Percentiles rank a stretch among this genome's conserved stretches.
Conservation (phyloP, 2,888 invertebrate species). For the Cheilosia pagana region DNA sequence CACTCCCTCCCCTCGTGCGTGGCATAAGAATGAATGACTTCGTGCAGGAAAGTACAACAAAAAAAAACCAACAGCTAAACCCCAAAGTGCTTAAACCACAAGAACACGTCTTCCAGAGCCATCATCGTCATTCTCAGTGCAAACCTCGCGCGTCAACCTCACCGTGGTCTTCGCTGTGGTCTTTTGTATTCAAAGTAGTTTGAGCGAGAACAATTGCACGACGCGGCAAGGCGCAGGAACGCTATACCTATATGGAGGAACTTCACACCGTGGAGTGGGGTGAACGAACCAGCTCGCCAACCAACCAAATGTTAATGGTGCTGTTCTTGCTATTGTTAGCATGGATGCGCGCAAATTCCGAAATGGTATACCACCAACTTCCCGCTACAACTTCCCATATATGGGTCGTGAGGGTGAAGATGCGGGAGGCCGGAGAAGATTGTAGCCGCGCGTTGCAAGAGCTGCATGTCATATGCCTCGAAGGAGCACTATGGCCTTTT, state of each 20-base stretch:
- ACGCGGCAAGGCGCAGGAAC: slow-evolving; percentile 26
- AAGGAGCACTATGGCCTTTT: slow-evolving; percentile 58
- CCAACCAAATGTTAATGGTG: neutral
- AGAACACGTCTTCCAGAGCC: slow-evolving; percentile 60
- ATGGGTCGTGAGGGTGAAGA: slow-evolving; percentile 54
- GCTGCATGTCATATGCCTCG: slow-evolving; percentile 26
- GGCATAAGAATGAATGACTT: slow-evolving; percentile 7
- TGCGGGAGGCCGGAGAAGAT: slow-evolving; percentile 65
- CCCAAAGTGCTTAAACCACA: slow-evolving; percentile 64
- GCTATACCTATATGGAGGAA: slow-evolving; percentile 1
- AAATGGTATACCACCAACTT: slow-evolving; percentile 67
- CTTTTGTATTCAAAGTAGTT: slow-evolving; percentile 74
- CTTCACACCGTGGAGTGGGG: slow-evolving; percentile 27
- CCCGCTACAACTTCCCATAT: slow-evolving; percentile 38
- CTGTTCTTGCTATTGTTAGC: slow-evolving; percentile 17
- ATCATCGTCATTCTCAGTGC: slow-evolving; percentile 43
- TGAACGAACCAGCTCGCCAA: slow-evolving; percentile 58
- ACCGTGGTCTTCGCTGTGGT: slow-evolving; percentile 43
- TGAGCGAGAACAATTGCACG: slow-evolving; percentile 61
- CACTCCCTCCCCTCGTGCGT: slow-evolving; percentile 20
- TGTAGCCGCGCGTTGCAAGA: slow-evolving; percentile 44
- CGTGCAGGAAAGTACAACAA: slow-evolving; percentile 23
- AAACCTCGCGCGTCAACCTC: slow-evolving; percentile 35
- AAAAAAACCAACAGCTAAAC: slow-evolving; percentile 44
- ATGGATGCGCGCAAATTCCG: slow-evolving; percentile 49